phyloP scores from a whole-genome alignment of 2,888 invertebrate genomes.

The Cantharis flavilabris region DNA sequence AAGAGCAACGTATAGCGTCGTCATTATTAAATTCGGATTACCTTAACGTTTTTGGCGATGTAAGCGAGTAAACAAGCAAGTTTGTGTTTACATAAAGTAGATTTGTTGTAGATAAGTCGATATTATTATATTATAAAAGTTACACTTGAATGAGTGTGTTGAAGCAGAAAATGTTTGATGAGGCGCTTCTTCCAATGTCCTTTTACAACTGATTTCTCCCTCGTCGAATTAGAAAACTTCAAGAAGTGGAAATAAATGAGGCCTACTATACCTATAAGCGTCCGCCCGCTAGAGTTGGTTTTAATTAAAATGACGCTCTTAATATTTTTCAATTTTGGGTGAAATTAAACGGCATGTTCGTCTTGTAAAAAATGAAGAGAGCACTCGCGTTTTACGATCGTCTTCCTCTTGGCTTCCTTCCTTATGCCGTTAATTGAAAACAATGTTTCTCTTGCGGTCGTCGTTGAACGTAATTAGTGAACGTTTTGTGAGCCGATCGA shows the following conservation, averaged over 20 bases:
- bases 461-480: conserved; percentile 45
- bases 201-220: conserved; percentile 42
- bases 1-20: conserved; percentile 33
- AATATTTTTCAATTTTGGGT: conserved; percentile 54
- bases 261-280: conserved; percentile 41
- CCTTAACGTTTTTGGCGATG: conserved; percentile 35
- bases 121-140: conserved; percentile 23
- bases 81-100: background rate
- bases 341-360: conserved; percentile 50
- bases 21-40: conserved; percentile 48
- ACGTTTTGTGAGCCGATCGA: conserved; percentile 33
- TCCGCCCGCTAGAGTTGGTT: conserved; percentile 45
- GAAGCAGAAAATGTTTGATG: conserved; percentile 40
- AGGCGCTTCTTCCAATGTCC: conserved; percentile 39
- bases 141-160: conserved; percentile 45
- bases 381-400: conserved; percentile 50
- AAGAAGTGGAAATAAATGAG: conserved; percentile 31
- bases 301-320: conserved; percentile 55
- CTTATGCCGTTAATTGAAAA: conserved; percentile 52
- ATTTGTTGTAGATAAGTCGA: background rate
- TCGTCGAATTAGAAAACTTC: conserved; percentile 41
- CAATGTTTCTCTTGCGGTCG: conserved; percentile 52
- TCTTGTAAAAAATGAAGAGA: conserved; percentile 43
- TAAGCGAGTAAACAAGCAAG: conserved; percentile 31
- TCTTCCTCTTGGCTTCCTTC: conserved; percentile 40